These are phyloP conservation scores for Harpalus rubripes DNA, from an alignment of 2,888 invertebrate genomes.

Conservation along the genomic window DNA sequence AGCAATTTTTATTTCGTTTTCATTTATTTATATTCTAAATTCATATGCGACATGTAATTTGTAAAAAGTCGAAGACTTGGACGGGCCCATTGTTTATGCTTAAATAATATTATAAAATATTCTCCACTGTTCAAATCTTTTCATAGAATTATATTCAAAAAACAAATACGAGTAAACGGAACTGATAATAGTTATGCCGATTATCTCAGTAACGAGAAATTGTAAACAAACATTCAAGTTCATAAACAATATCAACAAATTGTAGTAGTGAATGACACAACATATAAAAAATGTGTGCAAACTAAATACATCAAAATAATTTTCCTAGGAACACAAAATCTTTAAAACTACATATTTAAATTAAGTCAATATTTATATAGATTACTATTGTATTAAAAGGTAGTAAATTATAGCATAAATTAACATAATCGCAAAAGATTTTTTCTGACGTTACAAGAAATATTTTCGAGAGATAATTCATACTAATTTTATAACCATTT, in stretches of 20 bases:
- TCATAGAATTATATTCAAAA: too few species aligned
- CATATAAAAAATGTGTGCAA: background rate
- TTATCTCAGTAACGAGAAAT: too few species aligned
- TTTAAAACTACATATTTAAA: background rate
- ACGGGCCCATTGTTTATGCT: too few species aligned
- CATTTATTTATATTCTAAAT: too few species aligned
- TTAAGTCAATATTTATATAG: conserved; percentile 22
- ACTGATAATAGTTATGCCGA: too few species aligned
- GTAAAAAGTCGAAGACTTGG: too few species aligned
- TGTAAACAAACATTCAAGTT: background rate
- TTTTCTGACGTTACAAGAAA: conserved; percentile 7
- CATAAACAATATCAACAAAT: conserved; percentile 25
- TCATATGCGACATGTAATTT: too few species aligned
- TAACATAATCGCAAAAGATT: background rate
- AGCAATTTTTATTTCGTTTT: too few species aligned
- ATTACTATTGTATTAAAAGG: conserved; percentile 17
- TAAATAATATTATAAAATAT: too few species aligned
- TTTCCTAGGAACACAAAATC: background rate
- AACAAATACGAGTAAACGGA: too few species aligned
- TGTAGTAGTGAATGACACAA: background rate
- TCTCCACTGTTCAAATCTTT: too few species aligned
- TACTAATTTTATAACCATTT: background rate
- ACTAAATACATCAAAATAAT: background rate
- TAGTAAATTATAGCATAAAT: conserved; percentile 35
- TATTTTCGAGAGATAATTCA: conserved; percentile 14